phyloP scores from a whole-genome alignment of 1,140 invertebrate species.

The Ostrea edulis region DNA sequence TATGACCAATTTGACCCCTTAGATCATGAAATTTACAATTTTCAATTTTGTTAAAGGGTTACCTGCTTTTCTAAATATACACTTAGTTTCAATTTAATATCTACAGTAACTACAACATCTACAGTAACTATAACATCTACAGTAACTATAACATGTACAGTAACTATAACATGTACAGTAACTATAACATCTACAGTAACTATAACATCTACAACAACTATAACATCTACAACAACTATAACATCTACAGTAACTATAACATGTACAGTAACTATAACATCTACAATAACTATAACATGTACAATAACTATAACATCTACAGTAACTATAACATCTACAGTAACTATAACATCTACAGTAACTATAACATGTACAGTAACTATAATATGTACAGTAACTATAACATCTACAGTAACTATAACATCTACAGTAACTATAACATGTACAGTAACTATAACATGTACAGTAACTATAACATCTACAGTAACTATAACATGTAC shows the following conservation, averaged over 20 bases:
- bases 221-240: no score
- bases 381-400: no score
- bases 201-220: slow-evolving; percentile 44
- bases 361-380: slow-evolving; percentile 39
- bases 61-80: no score
- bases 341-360: not conserved
- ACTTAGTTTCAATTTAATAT: no score
- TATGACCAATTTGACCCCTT: no score
- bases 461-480: not conserved
- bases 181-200: not conserved
- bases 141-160: not conserved
- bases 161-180: slow-evolving; percentile 42
- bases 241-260: slow-evolving; percentile 74
- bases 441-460: not conserved
- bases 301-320: not conserved
- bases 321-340: slow-evolving; percentile 43
- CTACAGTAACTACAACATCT: no score
- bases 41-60: no score
- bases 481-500: slow-evolving; percentile 43
- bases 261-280: no score
- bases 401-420: slow-evolving; percentile 74
- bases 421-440: no score
- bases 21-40: no score
- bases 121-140: not conserved
- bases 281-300: not conserved